Conservation (phyloP, 2,797 vertebrate species). For the Onychomys leucogaster region DNA sequence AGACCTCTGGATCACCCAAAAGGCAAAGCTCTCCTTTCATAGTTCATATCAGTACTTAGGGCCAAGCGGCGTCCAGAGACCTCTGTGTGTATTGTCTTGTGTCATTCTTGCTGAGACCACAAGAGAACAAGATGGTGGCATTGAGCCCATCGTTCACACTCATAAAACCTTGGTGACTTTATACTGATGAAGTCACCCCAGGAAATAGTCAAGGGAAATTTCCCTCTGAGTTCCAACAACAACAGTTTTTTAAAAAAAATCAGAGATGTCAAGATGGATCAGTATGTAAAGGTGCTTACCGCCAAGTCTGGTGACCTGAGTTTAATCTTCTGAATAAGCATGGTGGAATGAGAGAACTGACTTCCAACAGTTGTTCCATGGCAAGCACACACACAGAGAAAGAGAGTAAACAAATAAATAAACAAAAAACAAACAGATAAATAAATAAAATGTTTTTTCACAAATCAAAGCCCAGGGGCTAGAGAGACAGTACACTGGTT, state of each 20-base stretch:
- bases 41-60: neutral
- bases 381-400: neutral
- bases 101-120: conserved; percentile 10
- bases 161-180: conserved; percentile 48
- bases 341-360: neutral
- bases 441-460: neutral
- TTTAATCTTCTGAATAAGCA: neutral
- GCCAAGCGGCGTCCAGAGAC: neutral
- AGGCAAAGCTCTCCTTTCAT: neutral
- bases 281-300: neutral
- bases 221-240: neutral
- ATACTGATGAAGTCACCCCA: neutral
- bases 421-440: neutral
- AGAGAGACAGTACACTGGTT: neutral
- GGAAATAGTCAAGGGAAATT: conserved; percentile 36
- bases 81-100: conserved; percentile 7
- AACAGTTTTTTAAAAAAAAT: neutral
- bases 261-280: neutral
- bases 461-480: neutral
- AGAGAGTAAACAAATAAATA: neutral
- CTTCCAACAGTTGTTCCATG: neutral
- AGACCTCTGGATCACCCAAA: neutral
- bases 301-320: neutral
- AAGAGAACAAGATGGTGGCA: conserved; percentile 35
- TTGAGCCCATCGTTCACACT: conserved; percentile 20